Base-by-base conservation (phyloP, 2,888 invertebrate genomes). In the Dioctria linearis region DNA sequence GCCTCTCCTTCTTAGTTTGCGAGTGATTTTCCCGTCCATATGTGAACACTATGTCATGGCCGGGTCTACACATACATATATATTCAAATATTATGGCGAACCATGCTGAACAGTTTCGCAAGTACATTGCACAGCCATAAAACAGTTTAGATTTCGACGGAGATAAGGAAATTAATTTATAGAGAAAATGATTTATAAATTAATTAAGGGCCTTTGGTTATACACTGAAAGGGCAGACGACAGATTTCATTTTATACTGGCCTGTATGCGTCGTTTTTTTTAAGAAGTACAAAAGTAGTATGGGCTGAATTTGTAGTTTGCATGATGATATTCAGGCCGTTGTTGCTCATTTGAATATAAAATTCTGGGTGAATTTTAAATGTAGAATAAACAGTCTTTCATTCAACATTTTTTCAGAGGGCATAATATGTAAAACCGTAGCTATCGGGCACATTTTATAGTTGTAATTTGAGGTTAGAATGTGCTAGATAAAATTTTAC, bases 161-260 rank as follows among this genome's bases (percentile, higher is more conserved):
- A 61, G 81, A 81, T 81, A 81, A 78, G n/a, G 63, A 71, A 81
- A 81, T 81, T 81, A 81, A 81, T 81, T 81, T 81, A 81, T 81
- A 80, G 80, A 71, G 63, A 80, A 81, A 80, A 80, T 81, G 81
- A 81, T 81, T 81, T 81, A 81, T 81, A 80, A 81, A 80, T 81
- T 81, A 81, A 81, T 81, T 81, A 81, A 65, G 49, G 69, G 63
- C 25, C 46, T 13, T 57, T 51, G 61, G 71, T 5, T 49, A 51
- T 51, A 37, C 49, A 37, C 40, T 37, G 49, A 54, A 71, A 71
- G 25, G 51, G 54, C 54, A 71, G 71, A 54, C 71, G 71, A 71
- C 54, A 71, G 46, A 46, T 46, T 46, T 46, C 5, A 54, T 37
- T 51, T 37, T 51, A 25, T 71, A 4, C 8, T 46, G 46, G 5